These are phyloP conservation scores for Nibea coibor DNA, from an alignment of 2,113 vertebrate genomes.

Conservation along the genomic window DNA sequence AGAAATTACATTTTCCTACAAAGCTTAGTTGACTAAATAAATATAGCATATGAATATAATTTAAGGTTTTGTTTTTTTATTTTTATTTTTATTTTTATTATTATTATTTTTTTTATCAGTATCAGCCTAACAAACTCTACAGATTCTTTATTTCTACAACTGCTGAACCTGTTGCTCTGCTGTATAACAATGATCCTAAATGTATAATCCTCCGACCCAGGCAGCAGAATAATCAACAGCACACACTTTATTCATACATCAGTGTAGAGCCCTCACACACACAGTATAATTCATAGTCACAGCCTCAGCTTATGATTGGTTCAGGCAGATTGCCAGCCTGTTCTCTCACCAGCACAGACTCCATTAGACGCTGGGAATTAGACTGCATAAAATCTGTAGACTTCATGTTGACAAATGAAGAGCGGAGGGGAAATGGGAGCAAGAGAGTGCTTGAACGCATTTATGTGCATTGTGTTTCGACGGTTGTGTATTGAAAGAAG, in stretches of 20 bases:
- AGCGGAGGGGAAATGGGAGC: background rate
- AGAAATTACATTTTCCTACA: background rate
- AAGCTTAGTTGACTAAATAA: background rate
- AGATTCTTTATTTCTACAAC: background rate
- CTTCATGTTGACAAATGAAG: conserved; percentile 46
- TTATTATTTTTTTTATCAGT: too few species aligned
- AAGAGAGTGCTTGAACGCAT: conserved; percentile 9
- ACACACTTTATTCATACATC: conserved; percentile 28
- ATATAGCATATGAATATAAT: background rate
- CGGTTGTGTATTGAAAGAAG: conserved; percentile 8
- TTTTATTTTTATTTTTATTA: too few species aligned
- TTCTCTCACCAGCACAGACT: conserved; percentile 34
- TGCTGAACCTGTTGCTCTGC: conserved; percentile 1
- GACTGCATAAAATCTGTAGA: conserved; percentile 42
- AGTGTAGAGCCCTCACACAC: conserved; percentile 12
- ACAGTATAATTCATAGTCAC: conserved; percentile 31
- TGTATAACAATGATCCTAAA: background rate
- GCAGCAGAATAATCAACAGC: conserved; percentile 10
- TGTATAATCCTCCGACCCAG: background rate
- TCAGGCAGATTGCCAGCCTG: conserved; percentile 22
- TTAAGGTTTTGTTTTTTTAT: too few species aligned
- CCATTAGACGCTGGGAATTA: conserved; percentile 55
- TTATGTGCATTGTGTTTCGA: background rate
- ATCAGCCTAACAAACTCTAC: background rate
- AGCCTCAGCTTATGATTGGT: conserved; percentile 34